Evolutionary conservation across 2,113 vertebrate species (phyloP).

Genomic region (Hiodon alosoides): DNA sequence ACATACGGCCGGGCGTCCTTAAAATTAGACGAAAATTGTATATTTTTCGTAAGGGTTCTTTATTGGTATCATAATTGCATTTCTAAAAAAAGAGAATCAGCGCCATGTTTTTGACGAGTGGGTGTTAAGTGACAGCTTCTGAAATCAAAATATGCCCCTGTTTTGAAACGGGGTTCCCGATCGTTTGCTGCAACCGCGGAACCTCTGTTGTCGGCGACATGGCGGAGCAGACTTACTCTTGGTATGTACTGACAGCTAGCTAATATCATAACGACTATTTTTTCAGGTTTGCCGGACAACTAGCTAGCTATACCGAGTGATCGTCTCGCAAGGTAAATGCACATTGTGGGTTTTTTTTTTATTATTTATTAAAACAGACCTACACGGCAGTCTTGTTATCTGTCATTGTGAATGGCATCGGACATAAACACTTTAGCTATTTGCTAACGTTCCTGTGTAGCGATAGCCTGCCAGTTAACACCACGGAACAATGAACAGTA

Average conservation of each 20-base stretch:
- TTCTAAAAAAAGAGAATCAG: conserved; percentile 10
- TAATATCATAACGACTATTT: background rate
- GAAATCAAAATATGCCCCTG: conserved; percentile 4
- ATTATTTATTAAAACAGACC: too few species aligned
- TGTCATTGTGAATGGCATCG: too few species aligned
- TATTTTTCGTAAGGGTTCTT: conserved; percentile 7
- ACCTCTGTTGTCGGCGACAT: conserved; percentile 19
- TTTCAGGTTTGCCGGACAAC: background rate
- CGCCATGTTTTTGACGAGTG: conserved; percentile 20
- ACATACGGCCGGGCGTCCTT: background rate
- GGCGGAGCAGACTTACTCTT: conserved; percentile 26
- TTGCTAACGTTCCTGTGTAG: too few species aligned
- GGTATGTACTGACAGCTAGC: conserved; percentile 12
- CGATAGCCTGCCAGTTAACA: too few species aligned
- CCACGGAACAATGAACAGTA: too few species aligned
- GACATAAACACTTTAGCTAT: too few species aligned
- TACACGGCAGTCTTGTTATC: too few species aligned
- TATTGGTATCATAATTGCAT: conserved; percentile 6
- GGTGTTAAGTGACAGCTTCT: conserved; percentile 7
- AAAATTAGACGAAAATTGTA: conserved; percentile 2
- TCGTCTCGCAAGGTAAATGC: too few species aligned
- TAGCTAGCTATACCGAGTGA: background rate
- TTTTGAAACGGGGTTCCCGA: conserved; percentile 10
- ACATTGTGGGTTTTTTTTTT: too few species aligned
- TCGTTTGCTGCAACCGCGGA: conserved; percentile 13